Evolutionary conservation across 2,113 vertebrate genomes (phyloP).

Genomic region (Orycteropus afer): DNA sequence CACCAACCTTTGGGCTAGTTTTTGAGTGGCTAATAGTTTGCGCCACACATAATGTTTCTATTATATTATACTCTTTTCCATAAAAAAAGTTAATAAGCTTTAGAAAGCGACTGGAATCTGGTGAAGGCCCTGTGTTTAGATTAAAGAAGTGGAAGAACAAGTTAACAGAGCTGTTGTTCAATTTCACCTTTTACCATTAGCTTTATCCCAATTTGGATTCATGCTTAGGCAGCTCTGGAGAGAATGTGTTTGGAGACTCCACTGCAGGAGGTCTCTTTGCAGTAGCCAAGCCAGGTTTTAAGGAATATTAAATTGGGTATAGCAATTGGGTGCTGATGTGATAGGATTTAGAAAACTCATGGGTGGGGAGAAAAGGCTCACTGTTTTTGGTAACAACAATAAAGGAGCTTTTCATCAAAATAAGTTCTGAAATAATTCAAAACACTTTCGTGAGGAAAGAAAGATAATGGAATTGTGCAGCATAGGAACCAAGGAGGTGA

Average conservation of each 20-base stretch:
- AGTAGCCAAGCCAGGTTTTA: not conserved
- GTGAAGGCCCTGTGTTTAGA: not conserved
- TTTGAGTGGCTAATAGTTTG: too few species aligned
- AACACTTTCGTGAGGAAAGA: slow-evolving; percentile 57
- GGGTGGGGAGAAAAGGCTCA: not conserved
- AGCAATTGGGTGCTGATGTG: not conserved
- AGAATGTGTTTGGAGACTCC: not conserved
- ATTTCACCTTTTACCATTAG: not conserved
- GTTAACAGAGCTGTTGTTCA: not conserved
- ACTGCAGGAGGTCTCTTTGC: not conserved
- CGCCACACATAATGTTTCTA: too few species aligned
- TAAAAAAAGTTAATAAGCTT: not conserved
- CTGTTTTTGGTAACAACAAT: not conserved
- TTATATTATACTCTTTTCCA: too few species aligned
- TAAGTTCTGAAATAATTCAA: slow-evolving; percentile 31
- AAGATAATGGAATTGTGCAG: not conserved
- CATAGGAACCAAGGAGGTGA: slow-evolving; percentile 14
- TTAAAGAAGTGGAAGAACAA: not conserved
- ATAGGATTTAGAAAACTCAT: not conserved
- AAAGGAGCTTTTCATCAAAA: slow-evolving; percentile 36
- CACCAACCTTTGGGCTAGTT: too few species aligned
- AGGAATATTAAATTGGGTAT: not conserved
- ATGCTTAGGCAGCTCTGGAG: not conserved
- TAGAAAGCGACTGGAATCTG: not conserved
- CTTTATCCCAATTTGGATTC: not conserved